Conservation (phyloP, 2,113 vertebrate species). For the Stigmatopora nigra region DNA sequence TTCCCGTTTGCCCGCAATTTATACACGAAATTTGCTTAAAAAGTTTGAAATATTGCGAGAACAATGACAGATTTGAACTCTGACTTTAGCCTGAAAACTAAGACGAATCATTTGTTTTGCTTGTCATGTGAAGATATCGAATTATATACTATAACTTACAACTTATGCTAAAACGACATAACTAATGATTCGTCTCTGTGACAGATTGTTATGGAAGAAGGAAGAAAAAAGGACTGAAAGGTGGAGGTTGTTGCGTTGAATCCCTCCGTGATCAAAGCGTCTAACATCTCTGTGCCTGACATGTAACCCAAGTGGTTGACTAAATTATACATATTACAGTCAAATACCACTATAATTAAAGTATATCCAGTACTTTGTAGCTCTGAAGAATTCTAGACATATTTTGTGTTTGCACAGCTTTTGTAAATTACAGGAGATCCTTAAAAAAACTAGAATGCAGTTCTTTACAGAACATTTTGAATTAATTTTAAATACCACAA, state of each 20-base stretch:
- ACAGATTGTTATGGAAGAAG: constrained; percentile 26
- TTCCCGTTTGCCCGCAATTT: constrained; percentile 17
- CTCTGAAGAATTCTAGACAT: constrained; percentile 21
- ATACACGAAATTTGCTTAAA: constrained; percentile 40
- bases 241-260: constrained; percentile 25
- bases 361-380: constrained; percentile 17
- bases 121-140: too few species aligned
- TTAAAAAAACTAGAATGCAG: not conserved
- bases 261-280: constrained; percentile 21
- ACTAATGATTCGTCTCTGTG: constrained; percentile 27
- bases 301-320: constrained; percentile 16
- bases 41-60: not conserved
- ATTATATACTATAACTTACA: too few species aligned
- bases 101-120: too few species aligned
- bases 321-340: constrained; percentile 41
- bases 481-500: too few species aligned
- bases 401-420: constrained; percentile 20
- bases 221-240: constrained; percentile 14
- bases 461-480: not conserved
- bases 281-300: constrained; percentile 11
- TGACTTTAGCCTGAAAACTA: too few species aligned
- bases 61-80: too few species aligned
- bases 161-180: too few species aligned
- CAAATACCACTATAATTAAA: constrained; percentile 29
- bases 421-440: constrained; percentile 17